Evolutionary conservation across 2,888 invertebrate genomes (phyloP).

Genomic region (Agonopterix arenella): DNA sequence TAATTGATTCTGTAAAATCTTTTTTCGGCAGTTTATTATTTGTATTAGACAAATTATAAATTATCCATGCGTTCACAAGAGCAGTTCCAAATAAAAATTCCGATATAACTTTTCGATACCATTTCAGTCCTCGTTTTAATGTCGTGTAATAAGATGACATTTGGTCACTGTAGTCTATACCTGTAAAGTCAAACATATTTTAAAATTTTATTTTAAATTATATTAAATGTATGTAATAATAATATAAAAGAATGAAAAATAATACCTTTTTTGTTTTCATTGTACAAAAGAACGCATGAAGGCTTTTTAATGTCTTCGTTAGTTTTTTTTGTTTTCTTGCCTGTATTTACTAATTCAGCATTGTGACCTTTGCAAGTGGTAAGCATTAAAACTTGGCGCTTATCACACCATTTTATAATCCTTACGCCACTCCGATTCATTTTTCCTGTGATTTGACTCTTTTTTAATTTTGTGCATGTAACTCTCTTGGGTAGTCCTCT

Average conservation of each 20-base stretch:
- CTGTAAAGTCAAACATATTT: too few species aligned
- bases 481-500: constrained; percentile 11
- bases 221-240: too few species aligned
- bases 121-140: constrained; percentile 20
- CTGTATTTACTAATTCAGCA: constrained; percentile 14
- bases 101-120: constrained; percentile 22
- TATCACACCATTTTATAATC: constrained; percentile 21
- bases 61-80: constrained; percentile 20
- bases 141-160: constrained; percentile 23
- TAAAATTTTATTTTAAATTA: too few species aligned
- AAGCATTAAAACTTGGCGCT: constrained; percentile 19
- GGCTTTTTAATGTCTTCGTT: constrained; percentile 18
- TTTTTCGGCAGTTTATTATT: background rate
- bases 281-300: constrained; percentile 18
- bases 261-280: constrained; percentile 23
- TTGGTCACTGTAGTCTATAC: constrained; percentile 20
- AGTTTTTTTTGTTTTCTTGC: constrained; percentile 16
- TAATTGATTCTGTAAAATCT: background rate
- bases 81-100: constrained; percentile 21
- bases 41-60: constrained; percentile 8
- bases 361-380: constrained; percentile 21
- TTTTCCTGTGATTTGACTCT: constrained; percentile 20
- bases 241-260: too few species aligned
- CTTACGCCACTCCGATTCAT: constrained; percentile 23
- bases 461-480: constrained; percentile 22